Evolutionary conservation across 2,888 invertebrate species (phyloP), one percentile per base, ranked within the genome.

Genomic region (Dysmachus trigonus): DNA sequence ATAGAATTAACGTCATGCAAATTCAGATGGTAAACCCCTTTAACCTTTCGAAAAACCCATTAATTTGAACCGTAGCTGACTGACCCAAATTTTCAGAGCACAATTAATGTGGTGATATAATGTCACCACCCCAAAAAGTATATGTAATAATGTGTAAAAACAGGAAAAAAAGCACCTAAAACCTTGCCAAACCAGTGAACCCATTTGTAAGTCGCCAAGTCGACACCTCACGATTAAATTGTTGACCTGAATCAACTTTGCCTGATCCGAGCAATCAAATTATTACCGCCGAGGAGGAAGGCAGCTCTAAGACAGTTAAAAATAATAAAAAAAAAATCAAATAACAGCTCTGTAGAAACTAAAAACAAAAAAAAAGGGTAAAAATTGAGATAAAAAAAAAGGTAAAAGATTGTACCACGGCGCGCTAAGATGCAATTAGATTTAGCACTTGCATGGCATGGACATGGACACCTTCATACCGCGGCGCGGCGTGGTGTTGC

Each of bases 171-270:
- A 18, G 7, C 7, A 51, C n/a, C 27, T 15, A 76, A 41, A 76
- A 77, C 22, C 77, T 77, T 33, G 81, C 62, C 41, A 62, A 62
- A 82, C 62, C 33, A 62, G 31, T 62, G 77, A 82, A 82, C 62
- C 62, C 83, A 83, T 83, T 83, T 83, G 83, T 83, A 72, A 83
- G 72, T 27, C 83, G 38, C 62, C 83, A 83, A 81, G 27, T 85
- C 85, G 35, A 74, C 85, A 85, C 85, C 72, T 74, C 72, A 74
- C 85, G 85, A 85, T 85, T 85, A 85, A 85, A 85, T 85, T 85
- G 85, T 85, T 85, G 85, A 85, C 85, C 85, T 85, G 85, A 74
- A 85, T 85, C 73, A 85, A 85, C 85, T 85, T 85, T 85, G 74
- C 85, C 85, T 85, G 85, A 85, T 85, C 74, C 51, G 51, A 73